Base-by-base conservation (phyloP, 2,113 vertebrate species). In the Oreochromis niloticus region DNA sequence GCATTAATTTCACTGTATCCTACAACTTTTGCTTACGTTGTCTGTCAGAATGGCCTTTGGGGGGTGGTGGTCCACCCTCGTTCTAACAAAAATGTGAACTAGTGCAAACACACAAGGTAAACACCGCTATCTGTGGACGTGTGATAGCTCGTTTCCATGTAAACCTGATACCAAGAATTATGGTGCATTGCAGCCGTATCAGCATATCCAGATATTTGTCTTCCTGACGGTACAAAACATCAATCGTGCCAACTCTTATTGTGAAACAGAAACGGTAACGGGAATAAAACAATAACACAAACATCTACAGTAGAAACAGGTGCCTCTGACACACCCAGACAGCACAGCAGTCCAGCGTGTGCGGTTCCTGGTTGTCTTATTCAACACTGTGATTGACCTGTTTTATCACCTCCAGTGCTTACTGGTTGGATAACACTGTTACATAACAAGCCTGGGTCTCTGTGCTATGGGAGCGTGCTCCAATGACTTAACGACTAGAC, bases 361-460 rank as follows among this genome's bases (percentile, higher is more conserved):
- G 81, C 75, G 6, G n/a, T 36, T 88, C 36, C 48, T 66, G 73
- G 30, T 85, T 87, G 66, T 41, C 46, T 71, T 30, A 9, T 57
- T 48, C 17, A 14, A 24, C 6, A 56, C 87, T n/a, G 19, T 41
- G 78, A 68, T 32, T 93, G 89, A 94, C 90, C 92, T 61, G 89
- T 85, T 95, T 95, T 90, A 89, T 88, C 87, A 88, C 82, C 83
- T 73, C 82, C 61, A 82, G 36, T 61, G 34, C 82, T 61, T 66
- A 34, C 71, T 63, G 57, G 78, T 94, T 95, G 89, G 87, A 91
- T 96, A 95, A 96, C 90, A 80, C 2, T 12, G 50, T 96, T 95
- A 92, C 91, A 81, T 94, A 95, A 96, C 86, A 90, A 1, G 41
- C 57, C 78, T 12, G 61, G 71, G 85, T 85, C 75, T 87, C 39